Evolutionary conservation across 1,140 invertebrate genomes (phyloP).

Genomic region (Drosophila funebris): DNA sequence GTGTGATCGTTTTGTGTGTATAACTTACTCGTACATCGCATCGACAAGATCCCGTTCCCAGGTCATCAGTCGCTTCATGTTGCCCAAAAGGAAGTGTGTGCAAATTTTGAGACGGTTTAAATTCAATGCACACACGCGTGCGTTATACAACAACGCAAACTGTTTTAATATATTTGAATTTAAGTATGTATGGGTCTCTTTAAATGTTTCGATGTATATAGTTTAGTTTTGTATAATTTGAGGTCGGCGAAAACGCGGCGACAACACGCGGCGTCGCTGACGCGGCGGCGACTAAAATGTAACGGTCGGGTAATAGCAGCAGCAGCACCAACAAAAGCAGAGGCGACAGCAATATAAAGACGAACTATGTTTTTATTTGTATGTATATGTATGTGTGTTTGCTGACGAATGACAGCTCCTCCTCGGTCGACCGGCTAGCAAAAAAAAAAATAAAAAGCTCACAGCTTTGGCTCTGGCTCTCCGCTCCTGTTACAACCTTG

Average conservation of each 20-base stretch:
- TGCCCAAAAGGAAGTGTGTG: conserved; percentile 57
- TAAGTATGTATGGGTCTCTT: background rate
- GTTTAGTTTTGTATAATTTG: conserved; percentile 45
- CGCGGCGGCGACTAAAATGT: conserved; percentile 64
- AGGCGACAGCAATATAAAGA: conserved; percentile 37
- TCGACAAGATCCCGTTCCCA: conserved; percentile 83
- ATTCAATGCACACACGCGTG: conserved; percentile 54
- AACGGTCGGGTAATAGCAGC: conserved; percentile 45
- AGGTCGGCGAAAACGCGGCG: conserved; percentile 52
- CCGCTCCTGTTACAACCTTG: conserved; percentile 63
- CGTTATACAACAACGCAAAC: conserved; percentile 50
- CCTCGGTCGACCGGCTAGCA: conserved; percentile 44
- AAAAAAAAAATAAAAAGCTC: conserved; percentile 33
- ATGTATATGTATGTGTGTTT: background rate
- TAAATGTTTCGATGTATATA: conserved; percentile 6
- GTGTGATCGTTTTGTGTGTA: conserved; percentile 27
- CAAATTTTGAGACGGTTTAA: conserved; percentile 31
- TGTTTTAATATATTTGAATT: conserved; percentile 5
- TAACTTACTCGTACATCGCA: conserved; percentile 83
- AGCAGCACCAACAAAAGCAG: conserved; percentile 37
- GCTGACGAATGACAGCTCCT: conserved; percentile 41
- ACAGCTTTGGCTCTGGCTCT: conserved; percentile 3
- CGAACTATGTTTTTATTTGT: conserved; percentile 26
- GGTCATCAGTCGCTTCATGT: conserved; percentile 81
- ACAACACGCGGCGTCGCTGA: conserved; percentile 56